Percentiles rank a stretch among this genome's conserved stretches.
Evolutionary conservation across 2,113 vertebrate species (phyloP).

Genomic region (Falcunculus frontatus): DNA sequence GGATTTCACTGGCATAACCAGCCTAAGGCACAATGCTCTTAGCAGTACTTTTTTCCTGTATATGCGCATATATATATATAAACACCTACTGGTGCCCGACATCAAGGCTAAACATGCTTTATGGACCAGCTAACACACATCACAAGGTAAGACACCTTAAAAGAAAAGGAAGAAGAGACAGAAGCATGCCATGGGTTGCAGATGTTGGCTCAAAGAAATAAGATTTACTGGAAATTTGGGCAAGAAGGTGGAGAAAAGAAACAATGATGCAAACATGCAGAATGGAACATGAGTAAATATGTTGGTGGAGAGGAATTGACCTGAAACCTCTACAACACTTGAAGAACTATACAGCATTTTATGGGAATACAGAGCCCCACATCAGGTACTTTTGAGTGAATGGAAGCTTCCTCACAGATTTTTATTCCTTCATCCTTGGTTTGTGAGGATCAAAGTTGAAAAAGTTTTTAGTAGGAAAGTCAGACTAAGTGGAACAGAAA

Average conservation of each 20-base stretch:
- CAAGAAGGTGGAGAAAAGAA: background rate
- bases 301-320: background rate
- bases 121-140: background rate
- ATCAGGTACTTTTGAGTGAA: background rate
- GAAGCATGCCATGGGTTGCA: conserved; percentile 25
- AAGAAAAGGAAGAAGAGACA: background rate
- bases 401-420: background rate
- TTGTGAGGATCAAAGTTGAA: background rate
- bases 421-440: background rate
- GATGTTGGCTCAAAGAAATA: background rate
- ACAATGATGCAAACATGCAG: conserved; percentile 44
- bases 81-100: background rate
- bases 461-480: background rate
- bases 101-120: background rate
- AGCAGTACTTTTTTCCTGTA: background rate
- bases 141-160: background rate
- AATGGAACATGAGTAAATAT: background rate
- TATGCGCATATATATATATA: background rate
- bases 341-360: background rate
- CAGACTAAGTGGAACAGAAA: background rate
- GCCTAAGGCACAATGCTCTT: background rate
- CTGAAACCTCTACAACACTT: background rate
- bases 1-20: background rate
- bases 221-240: background rate
- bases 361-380: background rate